Evolutionary conservation across 2,113 vertebrate species (phyloP).

Genomic region (Hipposideros armiger): DNA sequence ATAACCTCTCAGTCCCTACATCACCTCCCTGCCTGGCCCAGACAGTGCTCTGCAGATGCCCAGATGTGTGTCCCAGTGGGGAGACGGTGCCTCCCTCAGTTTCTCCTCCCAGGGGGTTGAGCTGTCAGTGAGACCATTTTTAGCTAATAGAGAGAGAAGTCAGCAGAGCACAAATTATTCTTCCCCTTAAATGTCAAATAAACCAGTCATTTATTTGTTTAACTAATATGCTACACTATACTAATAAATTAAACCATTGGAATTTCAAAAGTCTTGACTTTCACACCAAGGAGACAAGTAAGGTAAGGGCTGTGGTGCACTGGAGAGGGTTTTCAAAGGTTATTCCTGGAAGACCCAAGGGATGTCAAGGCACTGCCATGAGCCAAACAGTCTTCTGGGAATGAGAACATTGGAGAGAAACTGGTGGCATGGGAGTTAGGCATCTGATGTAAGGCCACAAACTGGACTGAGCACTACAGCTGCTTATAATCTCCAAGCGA

Average conservation of each 20-base stretch:
- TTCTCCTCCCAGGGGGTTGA: not conserved
- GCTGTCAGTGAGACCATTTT: slow-evolving; percentile 1
- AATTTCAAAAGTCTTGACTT: slow-evolving; percentile 60
- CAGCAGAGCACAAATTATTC: slow-evolving; percentile 54
- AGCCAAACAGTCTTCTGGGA: slow-evolving; percentile 13
- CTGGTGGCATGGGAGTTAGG: not conserved
- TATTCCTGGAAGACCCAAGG: not conserved
- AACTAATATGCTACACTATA: slow-evolving; percentile 52
- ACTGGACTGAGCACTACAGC: not conserved
- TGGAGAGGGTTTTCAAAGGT: not conserved
- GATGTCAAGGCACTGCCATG: not conserved
- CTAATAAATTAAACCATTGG: slow-evolving; percentile 57
- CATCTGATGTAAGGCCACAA: not conserved
- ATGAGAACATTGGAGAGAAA: not conserved
- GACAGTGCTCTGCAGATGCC: not conserved
- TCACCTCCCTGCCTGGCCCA: not conserved
- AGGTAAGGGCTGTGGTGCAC: not conserved
- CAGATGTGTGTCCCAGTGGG: not conserved
- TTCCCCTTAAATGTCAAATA: slow-evolving; percentile 67
- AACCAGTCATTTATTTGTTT: slow-evolving; percentile 66
- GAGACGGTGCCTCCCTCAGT: not conserved
- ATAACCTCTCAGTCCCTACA: not conserved
- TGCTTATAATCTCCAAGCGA: not conserved
- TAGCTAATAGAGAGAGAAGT: slow-evolving; percentile 35
- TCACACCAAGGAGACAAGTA: not conserved